Percentiles rank a stretch among this genome's conserved stretches.
These are phyloP conservation scores for Nematolebias whitei DNA, from an alignment of 2,113 vertebrate species.

Conservation along the genomic window DNA sequence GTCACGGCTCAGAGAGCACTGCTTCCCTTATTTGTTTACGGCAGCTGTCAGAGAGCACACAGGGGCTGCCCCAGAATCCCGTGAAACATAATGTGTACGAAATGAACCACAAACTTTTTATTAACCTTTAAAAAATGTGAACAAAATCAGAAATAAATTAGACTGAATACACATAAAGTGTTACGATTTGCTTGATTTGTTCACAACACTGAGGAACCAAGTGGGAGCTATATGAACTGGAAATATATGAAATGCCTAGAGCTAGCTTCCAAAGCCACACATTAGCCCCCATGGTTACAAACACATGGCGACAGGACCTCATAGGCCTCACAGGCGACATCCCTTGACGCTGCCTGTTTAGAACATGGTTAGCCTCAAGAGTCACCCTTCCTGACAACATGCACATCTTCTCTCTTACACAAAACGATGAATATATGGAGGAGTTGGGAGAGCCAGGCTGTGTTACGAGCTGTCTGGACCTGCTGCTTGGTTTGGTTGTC, in stretches of 20 bases:
- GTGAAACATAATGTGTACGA: slow-evolving; percentile 1
- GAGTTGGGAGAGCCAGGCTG: neutral
- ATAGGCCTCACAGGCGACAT: slow-evolving; percentile 47
- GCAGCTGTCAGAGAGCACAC: slow-evolving; percentile 27
- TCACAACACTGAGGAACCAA: slow-evolving; percentile 5
- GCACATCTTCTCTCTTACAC: neutral
- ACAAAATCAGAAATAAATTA: too few relatives aligned
- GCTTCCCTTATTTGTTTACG: slow-evolving; percentile 30
- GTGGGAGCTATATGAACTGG: slow-evolving; percentile 27
- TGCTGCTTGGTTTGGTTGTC: slow-evolving; percentile 52
- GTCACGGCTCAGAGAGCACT: slow-evolving; percentile 1
- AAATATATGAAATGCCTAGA: slow-evolving; percentile 39
- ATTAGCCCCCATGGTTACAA: slow-evolving; percentile 76
- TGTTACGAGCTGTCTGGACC: neutral
- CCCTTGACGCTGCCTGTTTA: slow-evolving; percentile 68
- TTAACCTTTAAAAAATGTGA: neutral
- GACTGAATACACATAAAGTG: too few relatives aligned
- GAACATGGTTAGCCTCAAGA: slow-evolving; percentile 57
- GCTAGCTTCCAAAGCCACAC: slow-evolving; percentile 54
- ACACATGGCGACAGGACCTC: slow-evolving; percentile 72
- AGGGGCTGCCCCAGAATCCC: slow-evolving; percentile 12
- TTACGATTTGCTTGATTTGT: neutral
- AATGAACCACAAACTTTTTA: neutral
- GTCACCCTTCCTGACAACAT: slow-evolving; percentile 60
- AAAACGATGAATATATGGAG: slow-evolving; percentile 5